These are phyloP conservation scores for Drosophila flavopinicola DNA, from an alignment of 2,888 invertebrate genomes.

Conservation along the genomic window DNA sequence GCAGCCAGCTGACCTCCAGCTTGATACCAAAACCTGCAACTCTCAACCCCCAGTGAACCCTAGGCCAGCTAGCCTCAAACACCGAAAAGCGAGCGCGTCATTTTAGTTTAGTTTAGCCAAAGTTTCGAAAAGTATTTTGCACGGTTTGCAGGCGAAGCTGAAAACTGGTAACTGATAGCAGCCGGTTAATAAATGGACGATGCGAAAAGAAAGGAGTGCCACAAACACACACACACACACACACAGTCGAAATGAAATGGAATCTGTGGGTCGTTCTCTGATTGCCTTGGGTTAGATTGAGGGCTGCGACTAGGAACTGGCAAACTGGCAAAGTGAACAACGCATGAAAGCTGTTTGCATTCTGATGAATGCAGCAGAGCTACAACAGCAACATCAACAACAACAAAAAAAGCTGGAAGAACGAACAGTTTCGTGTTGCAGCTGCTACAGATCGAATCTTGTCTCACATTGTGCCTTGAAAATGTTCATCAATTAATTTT, in stretches of 20 bases:
- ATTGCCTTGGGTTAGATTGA: constrained; percentile 35
- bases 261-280: constrained; percentile 53
- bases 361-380: constrained; percentile 36
- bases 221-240: constrained; percentile 6
- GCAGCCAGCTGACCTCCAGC: constrained; percentile 70
- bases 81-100: constrained; percentile 24
- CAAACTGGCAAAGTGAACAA: constrained; percentile 22
- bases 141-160: constrained; percentile 48
- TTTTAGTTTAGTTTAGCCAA: constrained; percentile 68
- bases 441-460: constrained; percentile 6
- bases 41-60: constrained; percentile 6
- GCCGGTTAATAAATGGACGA: constrained; percentile 70
- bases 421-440: constrained; percentile 8
- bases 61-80: not conserved
- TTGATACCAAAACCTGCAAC: constrained; percentile 45
- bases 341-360: constrained; percentile 59
- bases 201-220: constrained; percentile 6
- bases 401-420: not conserved
- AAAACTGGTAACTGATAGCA: constrained; percentile 67
- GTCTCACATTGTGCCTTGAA: constrained; percentile 14
- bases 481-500: constrained; percentile 53
- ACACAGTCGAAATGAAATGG: constrained; percentile 57
- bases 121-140: constrained; percentile 74
- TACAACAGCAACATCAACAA: too few species aligned
- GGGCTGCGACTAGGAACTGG: not conserved